A percentile compares a stretch with the other conserved stretches of the same genome.
phyloP scores from a whole-genome alignment of 2,113 vertebrate species.

The Leiothrix lutea region DNA sequence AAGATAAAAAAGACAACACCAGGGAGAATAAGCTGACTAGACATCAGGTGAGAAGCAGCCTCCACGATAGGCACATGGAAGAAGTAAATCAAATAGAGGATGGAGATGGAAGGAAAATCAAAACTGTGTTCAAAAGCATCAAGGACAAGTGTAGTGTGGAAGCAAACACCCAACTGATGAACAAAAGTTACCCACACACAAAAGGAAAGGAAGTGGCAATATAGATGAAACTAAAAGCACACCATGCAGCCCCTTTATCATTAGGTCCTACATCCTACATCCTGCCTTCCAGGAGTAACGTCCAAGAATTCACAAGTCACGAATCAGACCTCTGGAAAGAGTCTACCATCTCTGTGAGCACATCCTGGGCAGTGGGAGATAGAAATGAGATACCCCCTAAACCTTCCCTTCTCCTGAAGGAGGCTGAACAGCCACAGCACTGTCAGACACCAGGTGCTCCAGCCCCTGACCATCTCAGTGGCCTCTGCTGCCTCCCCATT shows the following conservation, averaged over 20 bases:
- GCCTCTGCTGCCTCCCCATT: not conserved
- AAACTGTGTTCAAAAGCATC: not conserved
- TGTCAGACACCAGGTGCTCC: not conserved
- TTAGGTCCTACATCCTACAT: not conserved
- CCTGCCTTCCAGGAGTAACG: not conserved
- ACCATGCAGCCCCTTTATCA: rapidly evolving
- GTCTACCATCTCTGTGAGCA: not conserved
- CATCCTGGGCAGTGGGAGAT: rapidly evolving
- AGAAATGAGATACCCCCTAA: rapidly evolving
- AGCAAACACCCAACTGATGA: not conserved
- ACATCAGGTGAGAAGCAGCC: not conserved
- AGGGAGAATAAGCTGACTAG: not conserved
- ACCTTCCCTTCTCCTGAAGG: not conserved
- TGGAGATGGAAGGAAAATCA: not conserved
- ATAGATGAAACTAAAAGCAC: not conserved
- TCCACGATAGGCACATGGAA: not conserved
- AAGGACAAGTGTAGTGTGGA: not conserved
- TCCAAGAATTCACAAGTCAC: not conserved
- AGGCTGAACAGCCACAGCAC: not conserved
- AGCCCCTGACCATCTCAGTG: not conserved
- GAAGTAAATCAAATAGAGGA: not conserved
- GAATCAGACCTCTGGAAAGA: not conserved
- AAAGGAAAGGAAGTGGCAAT: not conserved
- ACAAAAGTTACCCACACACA: not conserved
- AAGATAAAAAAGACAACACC: not conserved